Percentiles rank a stretch among this genome's conserved stretches.
These are phyloP conservation scores for Lacanobia wlatinum DNA, from an alignment of 2,888 invertebrate species.

Conservation along the genomic window DNA sequence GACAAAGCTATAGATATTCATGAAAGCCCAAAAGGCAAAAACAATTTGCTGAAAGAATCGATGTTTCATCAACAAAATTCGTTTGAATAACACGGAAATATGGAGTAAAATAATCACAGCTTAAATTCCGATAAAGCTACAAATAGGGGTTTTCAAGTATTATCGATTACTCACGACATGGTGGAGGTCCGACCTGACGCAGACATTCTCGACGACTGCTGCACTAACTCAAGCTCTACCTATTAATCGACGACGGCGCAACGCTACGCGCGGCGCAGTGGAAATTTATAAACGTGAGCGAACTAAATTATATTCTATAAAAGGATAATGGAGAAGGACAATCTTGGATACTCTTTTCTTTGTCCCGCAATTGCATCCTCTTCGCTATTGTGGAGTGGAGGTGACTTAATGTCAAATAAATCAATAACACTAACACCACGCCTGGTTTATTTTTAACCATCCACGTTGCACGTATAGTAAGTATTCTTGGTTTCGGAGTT, in stretches of 20 bases:
- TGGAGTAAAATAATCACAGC: not conserved
- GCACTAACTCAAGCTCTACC: conserved; percentile 18
- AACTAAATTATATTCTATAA: conserved; percentile 19
- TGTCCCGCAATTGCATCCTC: conserved; percentile 5
- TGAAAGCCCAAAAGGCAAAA: not conserved
- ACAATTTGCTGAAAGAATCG: not conserved
- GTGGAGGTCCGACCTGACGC: conserved; percentile 1
- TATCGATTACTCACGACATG: conserved; percentile 22
- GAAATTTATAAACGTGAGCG: conserved; percentile 15
- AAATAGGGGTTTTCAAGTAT: not conserved
- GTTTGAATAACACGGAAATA: not conserved
- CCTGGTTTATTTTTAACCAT: not conserved
- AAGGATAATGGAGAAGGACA: conserved; percentile 15
- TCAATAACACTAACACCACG: not conserved
- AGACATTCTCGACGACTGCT: conserved; percentile 14
- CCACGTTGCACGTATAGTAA: not conserved
- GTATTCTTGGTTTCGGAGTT: not conserved
- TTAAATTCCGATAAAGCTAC: not conserved
- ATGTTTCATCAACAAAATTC: not conserved
- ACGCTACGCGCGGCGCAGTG: conserved; percentile 2
- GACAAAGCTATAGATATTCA: not conserved
- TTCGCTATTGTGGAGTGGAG: conserved; percentile 11
- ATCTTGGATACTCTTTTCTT: conserved; percentile 22
- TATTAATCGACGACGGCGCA: conserved; percentile 22
- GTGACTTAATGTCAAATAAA: conserved; percentile 30